Evolutionary conservation across 2,888 invertebrate species (phyloP), one percentile per base, ranked within the genome.

Genomic region (Amorpha juglandis): DNA sequence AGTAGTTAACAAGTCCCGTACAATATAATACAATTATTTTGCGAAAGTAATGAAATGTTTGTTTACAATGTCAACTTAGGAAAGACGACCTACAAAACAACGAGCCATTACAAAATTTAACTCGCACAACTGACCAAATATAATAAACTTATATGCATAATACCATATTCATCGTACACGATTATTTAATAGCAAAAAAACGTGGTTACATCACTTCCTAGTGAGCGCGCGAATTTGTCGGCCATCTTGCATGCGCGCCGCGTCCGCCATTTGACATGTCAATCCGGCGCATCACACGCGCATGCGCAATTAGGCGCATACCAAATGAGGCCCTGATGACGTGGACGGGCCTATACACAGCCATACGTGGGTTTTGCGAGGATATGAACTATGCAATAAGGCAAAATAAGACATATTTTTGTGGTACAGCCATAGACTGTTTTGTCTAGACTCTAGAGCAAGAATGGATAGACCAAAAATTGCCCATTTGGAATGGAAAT

Each of bases 321-420:
- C 68, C 73, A 73, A 76, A 77, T 71, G 73, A 75, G 73, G 74
- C 73, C 63, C 69, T 73, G 75, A 78, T 74, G 45, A 55, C 8
- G 27, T 33, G 16, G 11, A n/a, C 35, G 45, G 48, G 27, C 27
- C 27, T 27, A 27, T 4, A 55, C 45, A 48, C 8, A 14, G 12
- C 9, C 33, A 35, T 47, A 47, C 14, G 14, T 45, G 8, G 38
- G 27, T 7, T 12, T 7, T 42, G 19, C 12, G 9, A 21, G 6
- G 9, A 38, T 38, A 38, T 42, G 55, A 11, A 0, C 12, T 42
- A 50, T 14, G 11, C 9, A 14, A 12, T 7, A 27, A 52, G 21
- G 14, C 14, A 14, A 27, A 33, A 27, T 27, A 27, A n/a, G 1
- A 27, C 27, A 3, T 27, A 27, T 27, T 27, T 4, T 3, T 27